Evolutionary conservation across 2,888 invertebrate species (phyloP), one percentile per base, ranked within the genome.

Genomic region (Sinohyriopsis cumingii): DNA sequence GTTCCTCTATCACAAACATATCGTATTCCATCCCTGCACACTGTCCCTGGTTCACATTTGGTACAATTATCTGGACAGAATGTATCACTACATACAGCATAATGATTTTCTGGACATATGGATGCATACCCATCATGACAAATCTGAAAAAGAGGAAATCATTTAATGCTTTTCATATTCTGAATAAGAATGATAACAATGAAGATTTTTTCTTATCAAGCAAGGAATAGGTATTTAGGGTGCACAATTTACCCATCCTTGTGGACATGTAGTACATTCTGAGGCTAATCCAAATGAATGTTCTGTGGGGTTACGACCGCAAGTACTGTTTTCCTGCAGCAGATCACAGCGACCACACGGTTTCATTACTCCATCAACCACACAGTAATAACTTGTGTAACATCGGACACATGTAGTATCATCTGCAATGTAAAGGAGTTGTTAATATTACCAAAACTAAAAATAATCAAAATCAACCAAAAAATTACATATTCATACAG

Each of bases 291-390:
- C 84, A 78, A 83, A 84, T 6, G 80, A 80, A 67, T 84, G 83
- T 67, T 84, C 84, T n/a, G 79, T 76, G 3, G 74, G 75, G 6
- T 76, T 74, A 12, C 80, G 66, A 7, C 76, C 80, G 75, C 84
- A 84, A 1, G 82, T 80, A 33, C 77, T 71, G 57, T 66, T 74
- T 18, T 60, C 63, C 45, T 72, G 63, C 1, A 75, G 64, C 3
- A 79, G 79, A 56, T 81, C 82, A 79, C 84, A 84, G 19, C 84
- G 72, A 18, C 82, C 84, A 75, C 84, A 84, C 1, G 81, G 72
- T 53, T 65, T 68, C 63, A 65, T 61, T 19, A 59, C 59, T 19
- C 83, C 82, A 65, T 84, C 83, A n/a, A 84, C 84, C 7, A 68
- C 62, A 75, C 85, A 85, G 71, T 80, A 85, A 72, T 75, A 82